These are phyloP conservation scores for Rhabdophis nuchalis DNA, from an alignment of 2,797 vertebrate genomes.

Conservation along the genomic window DNA sequence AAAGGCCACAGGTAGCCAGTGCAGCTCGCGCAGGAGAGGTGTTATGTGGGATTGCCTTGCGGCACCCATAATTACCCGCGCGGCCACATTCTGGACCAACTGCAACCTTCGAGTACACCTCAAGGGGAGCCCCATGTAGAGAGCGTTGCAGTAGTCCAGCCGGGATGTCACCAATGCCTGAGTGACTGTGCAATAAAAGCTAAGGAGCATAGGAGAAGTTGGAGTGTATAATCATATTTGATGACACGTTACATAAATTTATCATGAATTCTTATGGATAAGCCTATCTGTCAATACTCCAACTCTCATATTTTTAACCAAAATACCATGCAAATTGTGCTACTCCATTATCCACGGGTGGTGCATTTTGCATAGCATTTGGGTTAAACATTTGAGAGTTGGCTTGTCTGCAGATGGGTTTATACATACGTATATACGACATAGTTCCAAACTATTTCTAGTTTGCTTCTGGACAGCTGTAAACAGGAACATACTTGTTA, in stretches of 20 bases:
- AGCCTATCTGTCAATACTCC: not conserved
- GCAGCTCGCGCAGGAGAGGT: too few species aligned
- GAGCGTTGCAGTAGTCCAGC: too few species aligned
- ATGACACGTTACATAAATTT: too few species aligned
- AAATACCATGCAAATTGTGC: not conserved
- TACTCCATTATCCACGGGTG: not conserved
- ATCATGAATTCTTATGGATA: not conserved
- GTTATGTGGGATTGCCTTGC: too few species aligned
- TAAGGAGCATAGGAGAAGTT: not conserved
- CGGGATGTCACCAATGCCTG: too few species aligned
- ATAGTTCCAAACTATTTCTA: not conserved
- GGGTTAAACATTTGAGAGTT: not conserved
- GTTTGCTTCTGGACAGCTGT: not conserved
- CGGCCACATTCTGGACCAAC: too few species aligned
- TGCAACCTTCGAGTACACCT: too few species aligned
- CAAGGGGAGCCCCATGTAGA: too few species aligned
- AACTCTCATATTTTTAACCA: not conserved
- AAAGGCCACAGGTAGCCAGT: too few species aligned
- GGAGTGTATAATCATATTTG: not conserved
- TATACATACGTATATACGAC: not conserved
- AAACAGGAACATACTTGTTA: not conserved
- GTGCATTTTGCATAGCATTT: not conserved
- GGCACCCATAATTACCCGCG: too few species aligned
- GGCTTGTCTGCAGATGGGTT: not conserved
- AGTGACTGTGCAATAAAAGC: too few species aligned